Percentiles rank a stretch among this genome's conserved stretches.
Evolutionary conservation across 1,140 invertebrate species (phyloP).

Genomic region (Paramacrobiotus metropolitanus): DNA sequence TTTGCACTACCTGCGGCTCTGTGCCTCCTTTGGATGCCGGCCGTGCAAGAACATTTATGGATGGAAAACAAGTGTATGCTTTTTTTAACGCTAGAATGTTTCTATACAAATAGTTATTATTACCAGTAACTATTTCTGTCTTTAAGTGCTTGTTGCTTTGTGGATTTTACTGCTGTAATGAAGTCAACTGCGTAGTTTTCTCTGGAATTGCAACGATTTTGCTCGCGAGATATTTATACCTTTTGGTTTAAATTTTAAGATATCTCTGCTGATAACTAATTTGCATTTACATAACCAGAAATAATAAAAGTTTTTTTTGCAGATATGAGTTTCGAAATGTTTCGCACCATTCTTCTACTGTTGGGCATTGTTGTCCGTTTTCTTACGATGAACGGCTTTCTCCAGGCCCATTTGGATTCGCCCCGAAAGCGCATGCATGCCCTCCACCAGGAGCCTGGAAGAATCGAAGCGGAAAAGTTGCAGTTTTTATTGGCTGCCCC

Average conservation of each 20-base stretch:
- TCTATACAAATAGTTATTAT: background rate
- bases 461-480: background rate
- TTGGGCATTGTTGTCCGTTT: background rate
- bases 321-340: background rate
- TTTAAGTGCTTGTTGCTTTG: too few relatives aligned
- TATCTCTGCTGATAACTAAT: too few relatives aligned
- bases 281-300: too few relatives aligned
- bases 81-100: too few relatives aligned
- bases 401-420: background rate
- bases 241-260: too few relatives aligned
- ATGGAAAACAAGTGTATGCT: background rate
- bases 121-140: background rate
- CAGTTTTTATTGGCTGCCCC: background rate
- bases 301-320: background rate
- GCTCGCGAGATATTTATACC: too few relatives aligned
- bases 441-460: background rate
- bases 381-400: background rate
- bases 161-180: too few relatives aligned
- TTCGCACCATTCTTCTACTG: background rate
- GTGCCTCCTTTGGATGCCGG: background rate
- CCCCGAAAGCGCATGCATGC: background rate
- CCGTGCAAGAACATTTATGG: background rate
- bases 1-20: background rate
- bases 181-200: too few relatives aligned
- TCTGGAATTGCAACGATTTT: too few relatives aligned